These are phyloP conservation scores for Cacatua alba DNA, from an alignment of 2,113 vertebrate genomes.

Conservation along the genomic window DNA sequence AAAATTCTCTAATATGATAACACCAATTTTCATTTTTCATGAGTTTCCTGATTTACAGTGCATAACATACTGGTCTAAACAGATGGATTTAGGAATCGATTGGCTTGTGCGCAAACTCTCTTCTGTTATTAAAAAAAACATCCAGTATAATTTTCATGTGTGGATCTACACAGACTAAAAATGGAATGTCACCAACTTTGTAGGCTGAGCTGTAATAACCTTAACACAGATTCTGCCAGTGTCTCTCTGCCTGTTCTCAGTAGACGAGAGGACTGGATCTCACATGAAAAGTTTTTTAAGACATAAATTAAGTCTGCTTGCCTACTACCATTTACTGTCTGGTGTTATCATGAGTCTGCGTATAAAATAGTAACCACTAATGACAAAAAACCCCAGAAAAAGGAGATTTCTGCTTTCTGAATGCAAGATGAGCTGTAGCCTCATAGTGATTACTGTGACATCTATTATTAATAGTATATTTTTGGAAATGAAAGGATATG, in stretches of 20 bases:
- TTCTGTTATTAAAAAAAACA: not conserved
- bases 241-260: not conserved
- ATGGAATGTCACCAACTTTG: not conserved
- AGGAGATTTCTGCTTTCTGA: not conserved
- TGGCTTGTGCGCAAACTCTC: not conserved
- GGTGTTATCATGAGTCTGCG: not conserved
- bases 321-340: not conserved
- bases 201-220: not conserved
- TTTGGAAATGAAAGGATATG: not conserved
- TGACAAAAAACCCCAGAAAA: not conserved
- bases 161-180: not conserved
- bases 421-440: not conserved
- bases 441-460: not conserved
- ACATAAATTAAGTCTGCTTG: not conserved
- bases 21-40: constrained; percentile 55
- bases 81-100: constrained; percentile 2
- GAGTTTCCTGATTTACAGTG: constrained; percentile 19
- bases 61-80: not conserved
- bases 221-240: not conserved
- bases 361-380: not conserved
- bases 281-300: not conserved
- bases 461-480: not conserved
- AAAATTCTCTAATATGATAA: constrained; percentile 35
- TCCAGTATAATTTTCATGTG: not conserved
- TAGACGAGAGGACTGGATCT: not conserved